phyloP scores from a whole-genome alignment of 2,113 vertebrate genomes.

The Heliornis fulica region DNA sequence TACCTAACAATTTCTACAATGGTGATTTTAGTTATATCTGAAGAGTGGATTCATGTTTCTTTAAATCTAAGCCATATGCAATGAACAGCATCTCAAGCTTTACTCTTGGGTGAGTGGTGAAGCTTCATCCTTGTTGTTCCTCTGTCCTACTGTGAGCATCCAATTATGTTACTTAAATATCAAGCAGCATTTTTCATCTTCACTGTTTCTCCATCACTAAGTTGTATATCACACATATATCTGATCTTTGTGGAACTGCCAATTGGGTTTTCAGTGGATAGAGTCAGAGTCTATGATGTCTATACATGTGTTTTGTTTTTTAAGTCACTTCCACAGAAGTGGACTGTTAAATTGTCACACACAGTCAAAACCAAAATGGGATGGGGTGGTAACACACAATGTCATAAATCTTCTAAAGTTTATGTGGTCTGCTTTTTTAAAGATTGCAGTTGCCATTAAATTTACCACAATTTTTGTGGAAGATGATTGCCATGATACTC shows the following conservation, averaged over 20 bases:
- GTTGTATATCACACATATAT: background rate
- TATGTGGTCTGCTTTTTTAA: background rate
- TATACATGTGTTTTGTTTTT: background rate
- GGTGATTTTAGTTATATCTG: background rate
- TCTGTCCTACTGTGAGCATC: background rate
- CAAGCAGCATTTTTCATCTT: background rate
- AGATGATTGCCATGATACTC: background rate
- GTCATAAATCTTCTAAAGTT: background rate
- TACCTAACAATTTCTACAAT: background rate
- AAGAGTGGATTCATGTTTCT: background rate
- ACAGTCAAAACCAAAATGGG: background rate
- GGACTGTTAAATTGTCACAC: background rate
- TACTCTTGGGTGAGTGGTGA: background rate
- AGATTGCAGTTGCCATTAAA: background rate
- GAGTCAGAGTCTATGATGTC: background rate
- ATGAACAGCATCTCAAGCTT: background rate
- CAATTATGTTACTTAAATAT: background rate
- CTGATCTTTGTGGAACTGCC: background rate
- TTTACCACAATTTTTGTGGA: background rate
- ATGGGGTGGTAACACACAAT: background rate
- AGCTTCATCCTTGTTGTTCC: background rate
- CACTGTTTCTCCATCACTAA: background rate
- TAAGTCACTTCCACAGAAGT: background rate
- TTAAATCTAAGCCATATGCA: background rate
- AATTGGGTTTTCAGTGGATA: background rate